phyloP scores from a whole-genome alignment of 2,113 vertebrate species.

The Anarhynchus alexandrinus region DNA sequence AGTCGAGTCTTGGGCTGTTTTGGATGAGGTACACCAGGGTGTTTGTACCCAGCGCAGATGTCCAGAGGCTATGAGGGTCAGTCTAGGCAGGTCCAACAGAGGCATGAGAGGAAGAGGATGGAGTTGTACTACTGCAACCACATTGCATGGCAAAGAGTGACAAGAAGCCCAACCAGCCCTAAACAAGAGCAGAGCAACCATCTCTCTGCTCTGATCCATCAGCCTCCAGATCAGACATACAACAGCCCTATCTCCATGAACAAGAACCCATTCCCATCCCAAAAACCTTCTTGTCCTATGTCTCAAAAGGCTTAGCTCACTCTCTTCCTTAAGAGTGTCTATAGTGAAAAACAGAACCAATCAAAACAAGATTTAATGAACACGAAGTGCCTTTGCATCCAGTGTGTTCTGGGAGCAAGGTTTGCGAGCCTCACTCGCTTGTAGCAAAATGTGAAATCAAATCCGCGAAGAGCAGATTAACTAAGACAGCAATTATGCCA shows the following conservation, averaged over 20 bases:
- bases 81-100: neutral
- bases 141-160: neutral
- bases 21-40: neutral
- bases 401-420: neutral
- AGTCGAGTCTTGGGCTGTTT: neutral
- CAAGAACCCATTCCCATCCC: neutral
- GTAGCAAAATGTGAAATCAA: accelerated
- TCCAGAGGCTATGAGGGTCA: neutral
- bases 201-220: neutral
- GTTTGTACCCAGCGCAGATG: accelerated
- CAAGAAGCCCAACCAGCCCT: neutral
- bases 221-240: neutral
- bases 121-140: neutral
- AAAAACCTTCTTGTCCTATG: neutral
- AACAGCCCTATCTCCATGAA: neutral
- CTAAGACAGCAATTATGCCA: neutral
- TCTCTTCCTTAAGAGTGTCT: neutral
- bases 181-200: neutral
- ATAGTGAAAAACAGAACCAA: neutral
- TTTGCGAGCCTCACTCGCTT: neutral
- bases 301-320: neutral
- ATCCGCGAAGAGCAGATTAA: neutral
- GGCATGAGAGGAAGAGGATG: neutral
- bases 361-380: neutral
- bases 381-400: accelerated